Percentiles rank a stretch among this genome's conserved stretches.
These are phyloP conservation scores for Diadophis punctatus DNA, from an alignment of 2,113 vertebrate genomes.

Conservation along the genomic window DNA sequence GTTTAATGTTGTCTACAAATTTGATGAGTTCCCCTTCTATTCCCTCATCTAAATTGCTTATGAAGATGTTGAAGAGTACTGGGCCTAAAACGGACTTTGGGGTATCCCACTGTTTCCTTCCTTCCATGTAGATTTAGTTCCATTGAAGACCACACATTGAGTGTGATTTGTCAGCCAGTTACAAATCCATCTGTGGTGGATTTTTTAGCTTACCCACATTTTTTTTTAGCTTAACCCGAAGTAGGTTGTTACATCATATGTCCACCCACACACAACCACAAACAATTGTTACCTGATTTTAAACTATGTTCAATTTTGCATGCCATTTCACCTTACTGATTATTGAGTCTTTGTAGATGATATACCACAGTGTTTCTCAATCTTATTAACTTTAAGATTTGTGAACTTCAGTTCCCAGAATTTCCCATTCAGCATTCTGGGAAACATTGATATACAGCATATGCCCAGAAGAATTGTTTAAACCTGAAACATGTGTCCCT, in stretches of 20 bases:
- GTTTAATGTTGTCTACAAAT: neutral
- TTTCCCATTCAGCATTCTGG: neutral
- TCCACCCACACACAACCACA: neutral
- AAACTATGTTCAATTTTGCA: neutral
- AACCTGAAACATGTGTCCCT: neutral
- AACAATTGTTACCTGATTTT: neutral
- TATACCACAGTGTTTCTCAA: neutral
- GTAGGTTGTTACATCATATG: neutral
- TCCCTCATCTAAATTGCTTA: neutral
- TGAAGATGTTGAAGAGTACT: neutral
- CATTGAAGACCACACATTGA: neutral
- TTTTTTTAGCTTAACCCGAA: neutral
- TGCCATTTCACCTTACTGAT: neutral
- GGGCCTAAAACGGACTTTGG: neutral
- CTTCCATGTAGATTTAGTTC: neutral
- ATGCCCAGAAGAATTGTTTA: neutral
- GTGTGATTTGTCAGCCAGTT: neutral
- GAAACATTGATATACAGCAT: fast-evolving
- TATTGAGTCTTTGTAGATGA: neutral
- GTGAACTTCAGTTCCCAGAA: neutral
- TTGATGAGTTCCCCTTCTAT: neutral
- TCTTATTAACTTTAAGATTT: neutral
- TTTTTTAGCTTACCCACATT: neutral
- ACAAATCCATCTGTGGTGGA: neutral
- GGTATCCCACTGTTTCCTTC: neutral